Base-by-base conservation (phyloP, 2,888 invertebrate species). In the Platycheirus rosarum region DNA sequence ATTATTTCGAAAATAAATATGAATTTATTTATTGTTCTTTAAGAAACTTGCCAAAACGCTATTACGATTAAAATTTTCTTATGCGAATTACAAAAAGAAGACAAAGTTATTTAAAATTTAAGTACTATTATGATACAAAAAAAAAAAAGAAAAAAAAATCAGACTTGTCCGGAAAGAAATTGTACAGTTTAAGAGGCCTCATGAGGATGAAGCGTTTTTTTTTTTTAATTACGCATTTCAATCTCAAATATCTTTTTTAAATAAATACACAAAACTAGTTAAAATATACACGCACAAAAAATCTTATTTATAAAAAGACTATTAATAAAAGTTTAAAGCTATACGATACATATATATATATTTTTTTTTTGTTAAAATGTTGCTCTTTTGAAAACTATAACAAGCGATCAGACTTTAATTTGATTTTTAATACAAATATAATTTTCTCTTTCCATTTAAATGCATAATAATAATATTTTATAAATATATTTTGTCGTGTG, bases 391-490 rank as follows among this genome's bases (percentile, higher is more conserved):
- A 70, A 80, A 80, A 76, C 75, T 76, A 80, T 80, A 80, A 75
- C 79, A 80, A 80, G 80, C 80, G 80, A 76, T 80, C 80, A 80
- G 80, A 80, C 80, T 80, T 80, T 71, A 66, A 80, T 76, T 79
- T 79, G 74, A 74, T 79, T 79, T 75, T 60, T 4, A 69, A 70
- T 80, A 63, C 40, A 49, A 42, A 48, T 66, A 35, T 66, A 65
- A 60, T 32, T 76, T 53, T 69, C 37, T 53, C 53, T 37, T 49
- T 16, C 16, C 40, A 14, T 46, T 16, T 46, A 53, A 65, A 60
- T 65, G 70, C 51, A 18, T 32, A 29, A 63, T 48, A 40, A 40
- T 40, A 40, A 13, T 35, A 3, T 23, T 4, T 23, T 23, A 23
- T 23, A 32, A 40, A 13, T 18, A 29, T 7, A 7, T 51, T 14